Conservation (phyloP, 2,113 vertebrate genomes). For the Labeo rohita region DNA sequence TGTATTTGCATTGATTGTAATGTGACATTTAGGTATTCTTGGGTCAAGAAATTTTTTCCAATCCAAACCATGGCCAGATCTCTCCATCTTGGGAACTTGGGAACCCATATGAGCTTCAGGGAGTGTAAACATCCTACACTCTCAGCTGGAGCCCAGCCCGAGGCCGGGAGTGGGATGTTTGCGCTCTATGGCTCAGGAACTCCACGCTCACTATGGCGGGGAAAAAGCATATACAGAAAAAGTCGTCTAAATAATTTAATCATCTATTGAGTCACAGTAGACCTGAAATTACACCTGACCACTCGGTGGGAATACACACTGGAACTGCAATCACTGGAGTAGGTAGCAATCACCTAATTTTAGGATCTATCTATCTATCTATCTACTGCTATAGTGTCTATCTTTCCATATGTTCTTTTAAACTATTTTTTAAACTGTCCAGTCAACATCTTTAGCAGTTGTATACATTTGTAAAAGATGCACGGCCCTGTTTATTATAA, state of each 20-base stretch:
- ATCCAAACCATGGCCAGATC: conserved; percentile 23
- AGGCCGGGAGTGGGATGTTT: conserved; percentile 99
- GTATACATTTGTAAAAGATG: too few relatives aligned
- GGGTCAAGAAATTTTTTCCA: not conserved
- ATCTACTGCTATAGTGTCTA: not conserved
- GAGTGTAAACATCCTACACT: conserved; percentile 99
- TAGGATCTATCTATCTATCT: not conserved
- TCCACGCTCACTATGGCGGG: conserved; percentile 59
- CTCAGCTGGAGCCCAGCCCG: conserved; percentile 89
- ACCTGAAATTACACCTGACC: not conserved
- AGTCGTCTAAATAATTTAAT: conserved; percentile 1
- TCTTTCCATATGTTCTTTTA: not conserved
- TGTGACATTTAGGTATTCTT: not conserved
- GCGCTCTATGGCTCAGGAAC: conserved; percentile 88
- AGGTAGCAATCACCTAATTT: not conserved
- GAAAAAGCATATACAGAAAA: not conserved
- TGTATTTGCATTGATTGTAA: not conserved
- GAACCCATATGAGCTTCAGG: conserved; percentile 80
- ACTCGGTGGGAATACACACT: not conserved
- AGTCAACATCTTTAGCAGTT: not conserved
- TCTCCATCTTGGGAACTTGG: conserved; percentile 37
- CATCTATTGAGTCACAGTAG: not conserved
- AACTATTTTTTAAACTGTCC: not conserved
- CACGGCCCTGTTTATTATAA: not conserved
- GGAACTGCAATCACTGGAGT: not conserved